phyloP scores from a whole-genome alignment of 2,888 invertebrate genomes.

The Ophion obscuratus region DNA sequence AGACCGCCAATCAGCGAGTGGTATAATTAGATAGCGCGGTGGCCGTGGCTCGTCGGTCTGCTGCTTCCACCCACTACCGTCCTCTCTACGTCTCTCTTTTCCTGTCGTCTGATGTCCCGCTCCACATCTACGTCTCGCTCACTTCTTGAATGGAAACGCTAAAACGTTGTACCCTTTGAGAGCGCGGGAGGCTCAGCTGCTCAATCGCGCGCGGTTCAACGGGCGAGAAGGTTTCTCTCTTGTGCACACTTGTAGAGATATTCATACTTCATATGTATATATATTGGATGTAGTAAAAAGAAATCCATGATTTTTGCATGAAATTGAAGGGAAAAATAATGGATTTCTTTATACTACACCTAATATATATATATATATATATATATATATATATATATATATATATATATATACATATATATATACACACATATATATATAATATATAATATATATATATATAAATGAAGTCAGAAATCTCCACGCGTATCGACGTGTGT shows the following conservation, averaged over 20 bases:
- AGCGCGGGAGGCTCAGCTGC: constrained; percentile 47
- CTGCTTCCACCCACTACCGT: constrained; percentile 16
- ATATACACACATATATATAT: no score
- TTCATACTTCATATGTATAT: no score
- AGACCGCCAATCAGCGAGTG: constrained; percentile 72
- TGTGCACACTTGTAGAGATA: background rate
- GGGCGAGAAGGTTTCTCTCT: constrained; percentile 16
- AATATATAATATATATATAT: no score
- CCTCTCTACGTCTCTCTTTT: constrained; percentile 25
- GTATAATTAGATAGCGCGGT: constrained; percentile 69
- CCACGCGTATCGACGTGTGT: background rate
- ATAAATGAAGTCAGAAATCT: no score
- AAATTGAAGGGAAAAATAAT: no score
- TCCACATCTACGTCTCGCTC: background rate
- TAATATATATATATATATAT: no score
- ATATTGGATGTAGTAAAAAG: no score
- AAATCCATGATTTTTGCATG: no score
- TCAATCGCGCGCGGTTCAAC: constrained; percentile 57
- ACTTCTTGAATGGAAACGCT: constrained; percentile 18
- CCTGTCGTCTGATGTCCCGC: background rate
- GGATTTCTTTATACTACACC: no score
- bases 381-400: no score
- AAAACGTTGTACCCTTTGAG: constrained; percentile 28
- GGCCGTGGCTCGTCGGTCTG: constrained; percentile 51
- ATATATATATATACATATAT: no score